Base-by-base conservation (phyloP, 2,888 invertebrate genomes). In the Sarcophaga variegata region DNA sequence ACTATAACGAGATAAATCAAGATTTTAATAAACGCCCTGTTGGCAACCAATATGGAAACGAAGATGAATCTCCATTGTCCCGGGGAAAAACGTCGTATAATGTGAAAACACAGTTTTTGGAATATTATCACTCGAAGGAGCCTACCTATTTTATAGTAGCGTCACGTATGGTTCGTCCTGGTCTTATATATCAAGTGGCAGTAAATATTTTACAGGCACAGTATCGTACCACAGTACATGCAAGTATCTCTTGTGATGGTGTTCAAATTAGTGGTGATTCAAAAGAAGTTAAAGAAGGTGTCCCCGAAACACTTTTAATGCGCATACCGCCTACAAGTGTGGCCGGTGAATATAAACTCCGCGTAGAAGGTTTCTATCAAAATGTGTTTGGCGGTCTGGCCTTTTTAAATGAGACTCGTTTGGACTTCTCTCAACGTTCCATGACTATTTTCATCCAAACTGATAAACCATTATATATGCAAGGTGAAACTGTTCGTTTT, bases 391-490 rank as follows among this genome's bases (percentile, higher is more conserved):
- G 98, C 10, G 98, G 98, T 0, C 96, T 97, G 78, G 97, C 98
- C 0, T 99, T 99, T 93, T 94, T 96, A 67, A 99, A 99, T 91
- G 98, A 98, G 92, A 98, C 98, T 0, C 94, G 95, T 83, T 94
- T 99, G 17, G 94, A 95, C 2, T 99, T 98, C 94, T 97, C 97
- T 0, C 96, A 96, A 90, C 95, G 98, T 62, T 98, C 98, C 72
- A 97, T 98, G 96, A 98, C 99, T 0, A 97, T 99, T 88, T 98
- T 99, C 92, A 97, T 99, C 89, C 98, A 98, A 93, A 96, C 97
- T 90, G 98, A 99, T 92, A 98, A 98, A 92, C 99, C 99, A 0
- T 96, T 98, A 6, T 99, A 99, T 91, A 98, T 96, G 96, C 98
- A 99, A 93, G 96, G 97, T 6, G 97, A 99, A 93, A 97, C 95